These are phyloP conservation scores for Heliconius nattereri DNA, from an alignment of 1,140 invertebrate species.

Conservation along the genomic window DNA sequence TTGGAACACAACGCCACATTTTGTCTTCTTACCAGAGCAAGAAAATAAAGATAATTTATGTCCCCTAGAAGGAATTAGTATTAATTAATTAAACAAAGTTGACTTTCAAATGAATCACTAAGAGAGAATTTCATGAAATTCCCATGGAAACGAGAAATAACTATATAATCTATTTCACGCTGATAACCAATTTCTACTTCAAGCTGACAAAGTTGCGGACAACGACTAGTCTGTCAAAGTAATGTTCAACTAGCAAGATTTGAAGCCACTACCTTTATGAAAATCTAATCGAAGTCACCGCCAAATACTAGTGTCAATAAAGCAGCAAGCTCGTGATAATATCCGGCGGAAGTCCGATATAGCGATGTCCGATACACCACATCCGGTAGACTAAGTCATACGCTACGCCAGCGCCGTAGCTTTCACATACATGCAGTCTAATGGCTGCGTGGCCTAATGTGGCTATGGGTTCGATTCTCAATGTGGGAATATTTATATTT, in stretches of 20 bases:
- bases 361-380: constrained; percentile 22
- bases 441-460: neutral
- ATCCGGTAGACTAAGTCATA: constrained; percentile 15
- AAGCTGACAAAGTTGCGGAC: too few relatives aligned
- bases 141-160: too few relatives aligned
- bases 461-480: neutral
- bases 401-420: neutral
- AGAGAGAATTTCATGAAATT: too few relatives aligned
- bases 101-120: too few relatives aligned
- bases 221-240: too few relatives aligned
- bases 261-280: neutral
- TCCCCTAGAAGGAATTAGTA: too few relatives aligned
- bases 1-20: neutral
- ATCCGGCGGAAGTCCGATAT: constrained; percentile 35
- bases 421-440: neutral
- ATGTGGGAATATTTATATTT: neutral
- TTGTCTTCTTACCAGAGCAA: neutral
- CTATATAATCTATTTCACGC: too few relatives aligned
- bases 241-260: neutral
- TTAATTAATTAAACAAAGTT: too few relatives aligned
- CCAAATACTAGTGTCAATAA: neutral
- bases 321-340: constrained; percentile 20
- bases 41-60: too few relatives aligned
- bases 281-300: neutral
- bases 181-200: too few relatives aligned